Base-by-base conservation (phyloP, 2,797 vertebrate genomes). In the Eulemur coronatus region DNA sequence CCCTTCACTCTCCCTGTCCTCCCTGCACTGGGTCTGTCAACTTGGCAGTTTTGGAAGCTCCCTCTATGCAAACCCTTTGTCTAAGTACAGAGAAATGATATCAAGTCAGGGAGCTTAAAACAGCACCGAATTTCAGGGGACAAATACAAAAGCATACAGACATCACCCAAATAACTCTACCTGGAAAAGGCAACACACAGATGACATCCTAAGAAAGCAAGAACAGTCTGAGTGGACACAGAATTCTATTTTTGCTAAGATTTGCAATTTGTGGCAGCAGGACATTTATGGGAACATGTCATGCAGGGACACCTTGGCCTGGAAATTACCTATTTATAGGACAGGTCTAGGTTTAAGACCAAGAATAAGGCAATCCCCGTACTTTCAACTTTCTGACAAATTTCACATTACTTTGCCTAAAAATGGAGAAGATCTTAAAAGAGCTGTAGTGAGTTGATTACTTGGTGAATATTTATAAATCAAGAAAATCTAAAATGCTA, bases 281-380 rank as follows among this genome's bases (percentile, higher is more conserved):
- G 80, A 80, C 85, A 57, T 93, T 96, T 86, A 79, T 11, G 35
- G 63, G n/a, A 89, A 81, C 75, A 52, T 97, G 97, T 97, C 97
- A 97, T 18, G 1, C 91, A 69, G 93, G 97, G 97, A 97, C 96
- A 98, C 72, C 72, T 84, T 97, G 97, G 95, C 89, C 76, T 78
- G 89, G 35, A 95, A 90, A 90, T 81, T 85, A 80, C 46, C 89
- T 96, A 91, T 97, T 97, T 91, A 92, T 79, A 94, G 95, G 93
- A 89, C 80, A 93, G 82, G 88, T 92, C 92, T 87, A 91, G 63
- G 76, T 87, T 90, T 82, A 87, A 72, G 61, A 97, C 67, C 59
- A 94, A 94, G 82, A 95, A 89, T 46, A 96, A 96, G 59, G 48
- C 69, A 89, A 63, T 87, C 69, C 22, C 35, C 59, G 55, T 28